phyloP scores from a whole-genome alignment of 2,113 vertebrate genomes.

The Chloropsis hardwickii region DNA sequence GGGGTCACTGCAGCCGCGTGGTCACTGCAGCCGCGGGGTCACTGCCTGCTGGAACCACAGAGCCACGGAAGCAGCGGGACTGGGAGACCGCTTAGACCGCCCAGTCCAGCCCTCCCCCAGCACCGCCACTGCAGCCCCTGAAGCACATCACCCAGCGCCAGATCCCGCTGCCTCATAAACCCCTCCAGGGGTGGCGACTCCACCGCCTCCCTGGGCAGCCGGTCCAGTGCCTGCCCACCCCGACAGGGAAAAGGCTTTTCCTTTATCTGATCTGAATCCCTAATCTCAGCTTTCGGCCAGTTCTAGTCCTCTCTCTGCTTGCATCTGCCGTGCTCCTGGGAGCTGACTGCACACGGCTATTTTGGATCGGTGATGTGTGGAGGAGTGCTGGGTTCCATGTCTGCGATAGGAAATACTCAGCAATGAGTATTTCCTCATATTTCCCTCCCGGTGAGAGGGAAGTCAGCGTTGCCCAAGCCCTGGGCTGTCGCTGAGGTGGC shows the following conservation, averaged over 20 bases:
- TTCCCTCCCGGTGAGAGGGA: not conserved
- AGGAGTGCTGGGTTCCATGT: not conserved
- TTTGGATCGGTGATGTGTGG: rapidly evolving
- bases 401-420: not conserved
- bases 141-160: not conserved
- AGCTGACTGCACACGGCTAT: rapidly evolving
- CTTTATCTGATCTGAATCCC: not conserved
- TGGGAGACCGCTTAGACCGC: too few relatives aligned
- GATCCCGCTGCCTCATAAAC: not conserved
- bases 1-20: too few relatives aligned
- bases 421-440: too few relatives aligned
- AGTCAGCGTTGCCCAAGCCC: rapidly evolving
- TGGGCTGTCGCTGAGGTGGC: rapidly evolving
- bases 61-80: rapidly evolving
- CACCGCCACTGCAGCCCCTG: not conserved
- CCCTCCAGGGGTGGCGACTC: not conserved
- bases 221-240: not conserved
- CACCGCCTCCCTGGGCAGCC: not conserved
- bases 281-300: not conserved
- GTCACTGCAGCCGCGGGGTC: too few relatives aligned
- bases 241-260: rapidly evolving
- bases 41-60: rapidly evolving
- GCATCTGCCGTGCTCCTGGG: rapidly evolving
- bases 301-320: not conserved
- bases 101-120: not conserved